These are phyloP conservation scores for Apis dorsata DNA, from an alignment of 1,140 invertebrate species.

Conservation along the genomic window DNA sequence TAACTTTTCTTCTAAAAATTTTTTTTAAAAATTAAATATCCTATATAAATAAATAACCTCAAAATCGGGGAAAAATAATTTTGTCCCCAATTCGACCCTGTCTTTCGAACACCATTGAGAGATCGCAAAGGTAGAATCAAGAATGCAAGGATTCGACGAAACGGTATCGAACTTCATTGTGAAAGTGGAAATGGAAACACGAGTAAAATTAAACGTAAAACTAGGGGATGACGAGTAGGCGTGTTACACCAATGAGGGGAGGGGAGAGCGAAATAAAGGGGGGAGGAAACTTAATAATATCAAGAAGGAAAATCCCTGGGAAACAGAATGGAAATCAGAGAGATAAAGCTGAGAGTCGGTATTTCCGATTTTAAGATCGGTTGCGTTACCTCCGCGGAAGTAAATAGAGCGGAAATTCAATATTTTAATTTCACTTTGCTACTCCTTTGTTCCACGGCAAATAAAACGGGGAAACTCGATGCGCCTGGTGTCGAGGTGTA, in stretches of 20 bases:
- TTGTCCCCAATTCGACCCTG: too few species aligned
- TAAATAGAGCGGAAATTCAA: neutral
- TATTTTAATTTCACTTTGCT: neutral
- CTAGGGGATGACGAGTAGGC: neutral
- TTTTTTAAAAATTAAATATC: too few species aligned
- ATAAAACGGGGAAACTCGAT: neutral
- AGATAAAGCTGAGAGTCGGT: neutral
- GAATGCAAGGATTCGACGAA: neutral
- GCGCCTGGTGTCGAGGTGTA: too few species aligned
- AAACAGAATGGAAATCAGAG: conserved; percentile 24
- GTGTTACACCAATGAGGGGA: too few species aligned
- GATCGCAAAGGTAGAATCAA: neutral
- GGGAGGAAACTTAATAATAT: conserved; percentile 29
- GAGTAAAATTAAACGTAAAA: conserved; percentile 15
- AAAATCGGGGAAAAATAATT: too few species aligned
- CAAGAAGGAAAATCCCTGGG: neutral
- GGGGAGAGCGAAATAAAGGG: neutral
- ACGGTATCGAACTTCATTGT: neutral
- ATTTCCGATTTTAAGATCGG: neutral
- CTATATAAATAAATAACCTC: too few species aligned
- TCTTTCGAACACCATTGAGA: too few species aligned
- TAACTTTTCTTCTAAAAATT: too few species aligned
- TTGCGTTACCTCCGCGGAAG: too few species aligned
- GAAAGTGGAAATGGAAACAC: neutral
- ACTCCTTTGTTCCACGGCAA: neutral